Base-by-base conservation (phyloP, 2,888 invertebrate genomes). In the Silvanus unidentatus region DNA sequence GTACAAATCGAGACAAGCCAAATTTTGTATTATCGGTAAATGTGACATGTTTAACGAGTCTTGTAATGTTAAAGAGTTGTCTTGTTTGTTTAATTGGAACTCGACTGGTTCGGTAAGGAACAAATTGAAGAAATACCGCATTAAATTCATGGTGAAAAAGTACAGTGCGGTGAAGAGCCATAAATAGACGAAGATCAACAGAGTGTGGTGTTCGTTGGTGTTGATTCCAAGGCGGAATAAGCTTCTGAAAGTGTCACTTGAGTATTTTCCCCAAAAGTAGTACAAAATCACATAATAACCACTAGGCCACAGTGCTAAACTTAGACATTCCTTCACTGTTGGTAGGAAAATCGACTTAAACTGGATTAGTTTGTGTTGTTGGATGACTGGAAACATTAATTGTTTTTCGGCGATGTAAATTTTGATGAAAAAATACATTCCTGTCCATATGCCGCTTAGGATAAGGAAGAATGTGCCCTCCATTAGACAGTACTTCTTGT, bases 1-100 rank as follows among this genome's bases (percentile, higher is more conserved):
- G 57, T 77, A 78, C 13, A 93, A 74, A 66, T 90, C 89, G 48
- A 84, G 75, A 49, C 84, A 87, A 4, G 86, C 90, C 43, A 92
- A 72, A 62, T 86, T 82, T 65, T 86, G 85, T 50, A 84, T 76
- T 40, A 88, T 81, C 6, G 84, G 83, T 39, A 81, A 74, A 43
- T 79, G 76, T 44, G 79, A 76, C 59, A 70, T 66, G 2, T 75
- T 72, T 13, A 89, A 65, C 14, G 81, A 84, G 52, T 81, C 78
- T 30, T 77, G 73, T 12, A 90, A 67, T 1, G 78, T 79, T 1
- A 84, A 59, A 12, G 6, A 12, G 36, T 59, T 66, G 2, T 73
- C 69, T 9, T 60, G 50, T 37, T 75, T 73, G 50, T 76, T 77
- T 51, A 88, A 75, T 1, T 79, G 76, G 65, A 88, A 86, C 34